Conservation (phyloP, 2,888 invertebrate species). For the Netelia virgata region DNA sequence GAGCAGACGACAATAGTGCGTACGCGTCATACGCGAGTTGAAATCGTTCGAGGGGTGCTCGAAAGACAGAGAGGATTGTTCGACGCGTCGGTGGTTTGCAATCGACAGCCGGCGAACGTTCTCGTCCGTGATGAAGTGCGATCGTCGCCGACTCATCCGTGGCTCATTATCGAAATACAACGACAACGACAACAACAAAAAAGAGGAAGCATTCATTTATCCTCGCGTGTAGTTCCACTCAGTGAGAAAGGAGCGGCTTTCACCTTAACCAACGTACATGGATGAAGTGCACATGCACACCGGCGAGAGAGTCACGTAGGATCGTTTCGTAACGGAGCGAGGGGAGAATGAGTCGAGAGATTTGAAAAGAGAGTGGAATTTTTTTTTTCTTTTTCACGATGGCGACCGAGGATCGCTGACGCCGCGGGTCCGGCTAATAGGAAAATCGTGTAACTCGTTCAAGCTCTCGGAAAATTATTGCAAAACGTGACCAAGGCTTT, state of each 20-base stretch:
- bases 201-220: slow-evolving; percentile 8
- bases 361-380: slow-evolving; percentile 58
- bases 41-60: slow-evolving; percentile 57
- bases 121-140: slow-evolving; percentile 64
- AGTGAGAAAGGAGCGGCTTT: not conserved
- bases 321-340: slow-evolving; percentile 55
- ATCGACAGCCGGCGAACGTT: slow-evolving; percentile 78
- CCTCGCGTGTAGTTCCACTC: not conserved
- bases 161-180: slow-evolving; percentile 68
- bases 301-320: slow-evolving; percentile 54
- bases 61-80: slow-evolving; percentile 66
- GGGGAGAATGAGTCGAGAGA: slow-evolving; percentile 63
- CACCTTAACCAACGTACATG: not conserved
- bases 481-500: slow-evolving; percentile 74
- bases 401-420: slow-evolving; percentile 60
- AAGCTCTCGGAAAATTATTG: slow-evolving; percentile 78
- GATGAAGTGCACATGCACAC: slow-evolving; percentile 22
- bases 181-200: not conserved
- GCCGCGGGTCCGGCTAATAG: slow-evolving; percentile 78
- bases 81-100: slow-evolving; percentile 76
- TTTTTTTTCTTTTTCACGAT: slow-evolving; percentile 13
- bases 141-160: slow-evolving; percentile 60
- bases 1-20: slow-evolving; percentile 24
- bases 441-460: slow-evolving; percentile 83
- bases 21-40: slow-evolving; percentile 15